Evolutionary conservation across 2,888 invertebrate genomes (phyloP), one percentile per base, ranked within the genome.

Genomic region (Pseudanteris insignis): DNA sequence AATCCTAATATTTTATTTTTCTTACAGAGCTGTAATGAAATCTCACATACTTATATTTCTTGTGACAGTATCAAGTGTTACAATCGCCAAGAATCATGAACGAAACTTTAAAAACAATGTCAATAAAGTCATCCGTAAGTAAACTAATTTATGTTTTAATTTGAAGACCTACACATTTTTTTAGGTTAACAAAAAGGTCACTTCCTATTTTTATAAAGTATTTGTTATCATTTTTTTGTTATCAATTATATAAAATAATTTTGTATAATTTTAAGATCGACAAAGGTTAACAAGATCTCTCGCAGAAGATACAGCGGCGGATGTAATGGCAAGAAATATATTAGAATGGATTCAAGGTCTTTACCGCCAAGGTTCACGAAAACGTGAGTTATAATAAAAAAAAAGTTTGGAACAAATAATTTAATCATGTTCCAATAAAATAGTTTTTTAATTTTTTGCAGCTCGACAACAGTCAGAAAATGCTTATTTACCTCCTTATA

Each of bases 291-390:
- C 41, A 9, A 70, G 77, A 66, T 69, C 67, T 21, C 71, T 66
- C 30, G 63, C 71, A 54, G 68, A 72, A 14, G 66, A 73, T 43
- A 68, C 74, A 26, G 67, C 74, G 38, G 85, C 87, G 41, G 89
- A 89, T 73, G 86, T 88, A 75, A 89, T 89, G 86, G 89, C 89
- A 48, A 85, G 86, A 77, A 88, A 89, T 74, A 86, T 90, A 66
- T 84, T 90, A 54, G 86, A 88, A 66, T 90, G 89, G 89, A 85
- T 90, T 63, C 89, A 89, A 77, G 87, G 86, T 66, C 84, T 88
- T 57, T 88, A 89, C 74, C 84, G 85, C 65, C 86, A 88, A 72
- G 84, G 83, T 63, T 81, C 81, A 61, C 77, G 84, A 71, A 83
- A 81, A 80, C 82, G 84, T 84, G 81, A 67, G 82, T 78, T 13